These are phyloP conservation scores for Ephydatia muelleri DNA, from an alignment of 37 sponge, comb jelly and placozoan species.

Conservation along the genomic window DNA sequence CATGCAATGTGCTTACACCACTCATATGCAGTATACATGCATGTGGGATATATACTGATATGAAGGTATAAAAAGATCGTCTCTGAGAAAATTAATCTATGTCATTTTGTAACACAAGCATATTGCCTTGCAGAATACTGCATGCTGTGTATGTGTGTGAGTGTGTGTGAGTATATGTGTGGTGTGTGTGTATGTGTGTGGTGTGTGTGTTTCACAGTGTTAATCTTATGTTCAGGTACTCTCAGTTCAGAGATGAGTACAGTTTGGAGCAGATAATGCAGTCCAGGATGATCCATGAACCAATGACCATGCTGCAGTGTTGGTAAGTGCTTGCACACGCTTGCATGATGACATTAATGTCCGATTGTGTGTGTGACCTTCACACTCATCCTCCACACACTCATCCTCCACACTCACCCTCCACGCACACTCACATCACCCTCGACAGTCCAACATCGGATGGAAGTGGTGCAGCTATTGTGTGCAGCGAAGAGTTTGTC, in stretches of 20 bases:
- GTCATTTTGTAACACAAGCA: too few relatives aligned
- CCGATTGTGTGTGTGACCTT: not conserved
- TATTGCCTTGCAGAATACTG: too few relatives aligned
- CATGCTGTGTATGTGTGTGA: too few relatives aligned
- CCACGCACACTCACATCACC: not conserved
- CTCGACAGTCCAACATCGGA: constrained; percentile 86
- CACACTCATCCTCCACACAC: not conserved
- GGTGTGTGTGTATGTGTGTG: constrained; percentile 18
- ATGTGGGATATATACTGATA: too few relatives aligned
- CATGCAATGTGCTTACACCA: too few relatives aligned
- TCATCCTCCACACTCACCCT: not conserved
- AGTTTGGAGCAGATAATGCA: constrained; percentile 79
- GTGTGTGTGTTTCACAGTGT: constrained; percentile 1
- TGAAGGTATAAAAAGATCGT: too few relatives aligned
- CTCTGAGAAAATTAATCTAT: too few relatives aligned
- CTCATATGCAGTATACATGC: too few relatives aligned
- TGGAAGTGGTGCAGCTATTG: constrained; percentile 85
- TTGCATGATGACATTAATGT: not conserved
- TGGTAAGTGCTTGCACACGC: constrained; percentile 42
- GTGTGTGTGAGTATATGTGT: not conserved
- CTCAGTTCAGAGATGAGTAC: constrained; percentile 86
- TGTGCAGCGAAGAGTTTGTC: constrained; percentile 91
- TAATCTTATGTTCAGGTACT: constrained; percentile 34
- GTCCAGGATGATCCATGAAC: constrained; percentile 71
- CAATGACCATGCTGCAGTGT: constrained; percentile 93